Conservation (phyloP, 2,113 vertebrate species). For the Sapajus apella region DNA sequence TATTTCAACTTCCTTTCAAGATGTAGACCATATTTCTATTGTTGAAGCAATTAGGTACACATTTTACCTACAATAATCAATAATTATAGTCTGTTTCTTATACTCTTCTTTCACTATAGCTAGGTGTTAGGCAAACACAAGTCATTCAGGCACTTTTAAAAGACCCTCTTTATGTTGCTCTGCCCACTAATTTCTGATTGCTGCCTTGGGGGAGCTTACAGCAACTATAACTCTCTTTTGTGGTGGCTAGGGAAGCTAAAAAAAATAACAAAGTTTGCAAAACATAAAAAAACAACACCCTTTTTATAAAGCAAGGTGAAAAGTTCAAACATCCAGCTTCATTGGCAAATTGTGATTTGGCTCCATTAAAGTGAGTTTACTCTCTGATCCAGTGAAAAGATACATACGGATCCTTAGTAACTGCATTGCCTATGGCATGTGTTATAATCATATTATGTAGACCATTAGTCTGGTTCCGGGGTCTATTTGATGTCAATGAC, state of each 20-base stretch:
- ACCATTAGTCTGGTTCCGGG: not conserved
- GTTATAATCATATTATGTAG: not conserved
- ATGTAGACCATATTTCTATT: not conserved
- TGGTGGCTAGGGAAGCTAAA: not conserved
- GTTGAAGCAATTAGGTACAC: not conserved
- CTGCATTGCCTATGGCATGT: not conserved
- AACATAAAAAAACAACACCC: not conserved
- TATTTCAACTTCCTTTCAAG: constrained; percentile 34
- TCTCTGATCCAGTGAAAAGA: not conserved
- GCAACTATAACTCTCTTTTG: not conserved
- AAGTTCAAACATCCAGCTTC: not conserved
- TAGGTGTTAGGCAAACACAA: not conserved
- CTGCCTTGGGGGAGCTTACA: not conserved
- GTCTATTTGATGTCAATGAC: not conserved
- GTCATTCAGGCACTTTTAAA: not conserved
- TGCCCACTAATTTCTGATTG: constrained; percentile 23
- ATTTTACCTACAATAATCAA: not conserved
- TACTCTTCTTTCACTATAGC: not conserved
- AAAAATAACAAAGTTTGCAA: not conserved
- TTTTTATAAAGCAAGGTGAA: not conserved
- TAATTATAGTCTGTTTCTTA: not conserved
- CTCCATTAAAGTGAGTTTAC: not conserved
- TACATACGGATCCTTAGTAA: not conserved
- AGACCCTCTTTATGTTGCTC: not conserved
- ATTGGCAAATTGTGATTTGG: not conserved